Base-by-base conservation (phyloP, 1,140 invertebrate species). In the Ceratina japonica region DNA sequence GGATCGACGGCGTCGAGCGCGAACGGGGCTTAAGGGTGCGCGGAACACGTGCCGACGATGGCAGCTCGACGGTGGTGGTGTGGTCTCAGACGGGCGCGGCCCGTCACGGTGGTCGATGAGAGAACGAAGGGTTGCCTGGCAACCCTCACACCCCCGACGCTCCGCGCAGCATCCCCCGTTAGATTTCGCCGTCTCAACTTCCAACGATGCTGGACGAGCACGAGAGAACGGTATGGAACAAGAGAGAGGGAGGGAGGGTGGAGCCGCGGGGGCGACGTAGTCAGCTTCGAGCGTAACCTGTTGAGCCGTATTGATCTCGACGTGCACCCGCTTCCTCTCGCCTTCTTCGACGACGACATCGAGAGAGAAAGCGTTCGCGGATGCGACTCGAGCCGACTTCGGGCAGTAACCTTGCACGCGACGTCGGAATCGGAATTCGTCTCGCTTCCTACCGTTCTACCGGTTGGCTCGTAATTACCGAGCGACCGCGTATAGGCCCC, bases 51-150 rank as follows among this genome's bases (percentile, higher is more conserved):
- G 66, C 62, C 58, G 22, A 61, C 44, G 72, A 37, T 22, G n/a
- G 22, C 59, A 37, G 12, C 58, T 49, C 49, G 22, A 24, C 10
- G 66, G 75, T 52, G 71, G 70, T 81, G 70, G 71, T 81, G 65
- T 73, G 75, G 82, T 84, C 82, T 84, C 83, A 85, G 84, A 84
- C 82, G 84, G 82, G 84, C 76, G 84, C 84, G 84, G 86, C 80
- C 78, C 83, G 77, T 80, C 79, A 79, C 85, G 83, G 85, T 85
- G 87, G 87, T 87, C 85, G 85, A 84, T 86, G 87, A 84, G 81
- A 83, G 81, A 86, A 75, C 86, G 80, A 87, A 84, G 83, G 82
- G 89, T 90, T 90, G 90, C 89, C 76, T 72, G 80, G 90, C 89
- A 90, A 90, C 89, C 85, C 83, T 87, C 84, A 71, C 64, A 80